Conservation (phyloP, 1,140 invertebrate species). For the Drosophila pallidifrons region DNA sequence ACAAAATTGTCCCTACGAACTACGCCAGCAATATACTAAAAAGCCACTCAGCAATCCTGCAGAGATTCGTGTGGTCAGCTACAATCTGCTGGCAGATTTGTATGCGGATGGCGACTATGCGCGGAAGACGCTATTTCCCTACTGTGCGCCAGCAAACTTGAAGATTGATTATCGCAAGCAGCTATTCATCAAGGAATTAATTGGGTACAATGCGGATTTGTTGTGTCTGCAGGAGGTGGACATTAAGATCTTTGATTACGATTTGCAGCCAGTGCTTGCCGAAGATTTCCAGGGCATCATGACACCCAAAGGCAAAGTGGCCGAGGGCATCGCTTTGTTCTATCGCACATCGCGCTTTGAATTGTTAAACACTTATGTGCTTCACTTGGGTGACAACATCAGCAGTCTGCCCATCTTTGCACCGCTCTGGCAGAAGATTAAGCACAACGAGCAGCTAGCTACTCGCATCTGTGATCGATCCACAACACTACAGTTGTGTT, state of each 20-base stretch:
- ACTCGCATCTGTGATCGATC: constrained; percentile 88
- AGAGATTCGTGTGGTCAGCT: constrained; percentile 92
- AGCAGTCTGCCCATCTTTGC: constrained; percentile 86
- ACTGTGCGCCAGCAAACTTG: constrained; percentile 92
- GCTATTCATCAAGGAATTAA: constrained; percentile 92
- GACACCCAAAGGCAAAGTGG: constrained; percentile 90
- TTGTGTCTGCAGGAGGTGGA: constrained; percentile 98
- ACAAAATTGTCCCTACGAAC: constrained; percentile 92
- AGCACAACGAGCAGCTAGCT: constrained; percentile 87
- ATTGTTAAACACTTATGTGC: constrained; percentile 85
- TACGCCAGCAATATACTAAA: constrained; percentile 90
- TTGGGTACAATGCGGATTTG: constrained; percentile 95
- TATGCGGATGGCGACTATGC: constrained; percentile 94
- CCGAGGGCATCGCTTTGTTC: constrained; percentile 93
- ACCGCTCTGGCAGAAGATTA: constrained; percentile 87
- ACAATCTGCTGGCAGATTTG: constrained; percentile 95
- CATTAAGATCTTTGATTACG: constrained; percentile 90
- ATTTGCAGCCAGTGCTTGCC: constrained; percentile 89
- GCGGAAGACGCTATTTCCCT: constrained; percentile 90
- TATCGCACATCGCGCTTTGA: constrained; percentile 88
- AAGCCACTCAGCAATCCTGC: constrained; percentile 85
- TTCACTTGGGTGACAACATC: constrained; percentile 87
- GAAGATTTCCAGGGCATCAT: constrained; percentile 87
- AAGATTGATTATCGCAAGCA: constrained; percentile 94
- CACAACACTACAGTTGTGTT: constrained; percentile 85